Evolutionary conservation across 2,797 vertebrate species (phyloP), one percentile per base, ranked within the genome.

Genomic region (Melopsittacus undulatus): DNA sequence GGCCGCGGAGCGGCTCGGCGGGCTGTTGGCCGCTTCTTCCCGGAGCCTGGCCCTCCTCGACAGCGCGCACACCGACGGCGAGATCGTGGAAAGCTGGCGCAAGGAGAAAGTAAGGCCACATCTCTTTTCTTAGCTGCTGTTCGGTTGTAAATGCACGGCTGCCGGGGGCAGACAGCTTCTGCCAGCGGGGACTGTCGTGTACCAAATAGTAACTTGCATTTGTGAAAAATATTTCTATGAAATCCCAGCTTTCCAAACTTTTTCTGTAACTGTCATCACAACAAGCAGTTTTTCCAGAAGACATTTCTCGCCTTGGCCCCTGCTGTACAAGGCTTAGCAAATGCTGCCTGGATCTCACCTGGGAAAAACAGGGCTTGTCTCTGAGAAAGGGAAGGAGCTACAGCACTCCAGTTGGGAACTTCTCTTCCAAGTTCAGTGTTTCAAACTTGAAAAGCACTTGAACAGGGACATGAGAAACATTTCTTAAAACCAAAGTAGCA

Each of bases 61-160:
- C 81, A 97, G 97, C 75, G 98, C 98, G 87, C 98, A 97, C 84
- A 98, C 98, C 1, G 98, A 98, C 63, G 97, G 98, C 92, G 99
- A 99, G 91, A 96, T 98, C 10, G 98, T 98, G 43, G 98, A 99
- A 81, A 97, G 98, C 96, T 99, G 99, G 99, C 98, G 98, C 90
- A 98, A 98, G 73, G 98, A 98, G 64, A 99, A 98, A 97, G 99
- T 99, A 97, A 97, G 95, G 84, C 5, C 10, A 4, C 92, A 72
- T 81, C 89, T 96, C 89, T 91, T 94, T 86, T 45, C 49, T 48
- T 69, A 43, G 51, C 54, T 5, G 48, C 2, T 30, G 69, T 27
- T 36, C 10, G 19, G 10, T 34, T 34, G 22, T 29, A 19, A 15
- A 15, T 7, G 42, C 21, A 4, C 9, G 20, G 59, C 18, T 45